Conservation (phyloP, 2,113 vertebrate species). For the Atractosteus spatula region DNA sequence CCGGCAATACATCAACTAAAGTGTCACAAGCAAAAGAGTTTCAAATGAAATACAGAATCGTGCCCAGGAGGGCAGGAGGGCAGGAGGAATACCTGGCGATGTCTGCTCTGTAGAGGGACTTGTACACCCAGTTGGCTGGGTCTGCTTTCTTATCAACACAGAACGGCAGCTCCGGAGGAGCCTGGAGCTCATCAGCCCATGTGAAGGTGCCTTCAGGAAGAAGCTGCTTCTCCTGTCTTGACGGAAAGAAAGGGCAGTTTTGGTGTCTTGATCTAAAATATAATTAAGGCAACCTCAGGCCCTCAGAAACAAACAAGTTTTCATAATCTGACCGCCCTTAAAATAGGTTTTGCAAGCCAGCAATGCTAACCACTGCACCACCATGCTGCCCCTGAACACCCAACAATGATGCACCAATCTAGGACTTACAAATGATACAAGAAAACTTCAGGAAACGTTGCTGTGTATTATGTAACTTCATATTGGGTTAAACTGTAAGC, state of each 20-base stretch:
- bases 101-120: slow-evolving; percentile 87
- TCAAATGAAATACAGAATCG: neutral
- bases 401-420: slow-evolving; percentile 6
- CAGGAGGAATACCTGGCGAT: slow-evolving; percentile 75
- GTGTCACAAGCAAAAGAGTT: slow-evolving; percentile 3
- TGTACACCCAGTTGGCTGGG: slow-evolving; percentile 90
- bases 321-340: neutral
- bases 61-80: neutral
- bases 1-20: no score
- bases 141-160: slow-evolving; percentile 84
- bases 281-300: no score
- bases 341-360: neutral
- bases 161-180: slow-evolving; percentile 63
- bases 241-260: slow-evolving; percentile 28
- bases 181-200: slow-evolving; percentile 85
- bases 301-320: neutral
- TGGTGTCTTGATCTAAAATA: no score
- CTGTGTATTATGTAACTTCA: neutral
- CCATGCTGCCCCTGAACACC: neutral
- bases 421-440: neutral
- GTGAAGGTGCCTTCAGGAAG: slow-evolving; percentile 38
- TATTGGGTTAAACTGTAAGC: neutral
- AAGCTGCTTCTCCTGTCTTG: slow-evolving; percentile 43
- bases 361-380: no score
- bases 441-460: neutral